Evolutionary conservation across 2,888 invertebrate species (phyloP).

Genomic region (Aleiodes testaceus): DNA sequence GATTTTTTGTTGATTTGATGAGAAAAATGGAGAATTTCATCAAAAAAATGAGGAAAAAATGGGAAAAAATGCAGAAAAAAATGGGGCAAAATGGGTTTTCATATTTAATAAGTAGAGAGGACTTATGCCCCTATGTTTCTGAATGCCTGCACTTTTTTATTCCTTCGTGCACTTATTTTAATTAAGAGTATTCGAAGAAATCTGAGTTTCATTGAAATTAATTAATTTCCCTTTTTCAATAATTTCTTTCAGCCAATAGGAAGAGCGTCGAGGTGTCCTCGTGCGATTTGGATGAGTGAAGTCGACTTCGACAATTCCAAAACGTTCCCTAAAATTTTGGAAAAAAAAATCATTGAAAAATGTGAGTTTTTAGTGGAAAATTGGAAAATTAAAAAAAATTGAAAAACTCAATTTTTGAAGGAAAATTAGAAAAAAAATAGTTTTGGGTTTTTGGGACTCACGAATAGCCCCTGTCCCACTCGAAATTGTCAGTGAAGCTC

Average conservation of each 20-base stretch:
- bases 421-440: too few species aligned
- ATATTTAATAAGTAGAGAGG: too few species aligned
- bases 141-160: too few species aligned
- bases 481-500: conserved; percentile 80
- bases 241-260: not conserved
- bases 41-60: too few species aligned
- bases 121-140: too few species aligned
- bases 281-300: conserved; percentile 16
- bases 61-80: too few species aligned
- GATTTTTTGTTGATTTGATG: too few species aligned
- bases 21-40: too few species aligned
- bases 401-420: too few species aligned
- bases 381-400: too few species aligned
- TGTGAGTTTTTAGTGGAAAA: too few species aligned
- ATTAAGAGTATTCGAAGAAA: not conserved
- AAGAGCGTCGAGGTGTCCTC: not conserved
- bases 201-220: not conserved
- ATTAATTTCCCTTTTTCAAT: not conserved
- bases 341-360: not conserved
- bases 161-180: not conserved
- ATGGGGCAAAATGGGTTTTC: too few species aligned
- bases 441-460: conserved; percentile 61
- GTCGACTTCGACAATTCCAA: not conserved
- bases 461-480: conserved; percentile 78
- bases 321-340: not conserved